Evolutionary conservation across 2,797 vertebrate genomes (phyloP), one percentile per base, ranked within the genome.

Genomic region (Melanotaenia trifasciata): DNA sequence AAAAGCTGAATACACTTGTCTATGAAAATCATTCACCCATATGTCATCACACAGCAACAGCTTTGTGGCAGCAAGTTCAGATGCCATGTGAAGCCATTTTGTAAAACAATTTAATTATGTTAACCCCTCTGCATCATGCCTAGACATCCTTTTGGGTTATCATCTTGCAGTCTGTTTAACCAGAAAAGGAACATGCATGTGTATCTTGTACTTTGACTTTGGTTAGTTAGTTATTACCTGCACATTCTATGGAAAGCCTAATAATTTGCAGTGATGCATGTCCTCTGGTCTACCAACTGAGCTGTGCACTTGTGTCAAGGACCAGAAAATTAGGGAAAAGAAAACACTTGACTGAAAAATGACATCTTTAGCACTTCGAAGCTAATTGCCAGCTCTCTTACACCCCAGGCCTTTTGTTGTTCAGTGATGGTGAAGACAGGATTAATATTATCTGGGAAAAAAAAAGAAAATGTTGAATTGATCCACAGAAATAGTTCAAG

Each of bases 121-220:
- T 16, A 24, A 36, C 13, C 43, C 67, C 33, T 78, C 36, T 58
- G 7, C 30, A 20, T n/a, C 30, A 51, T 58, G 20, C 57, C 54
- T 58, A 4, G 13, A 38, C 51, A 33, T 58, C 33, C 30, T 61
- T 26, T 65, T 16, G 71, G 56, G 50, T 80, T 79, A 64, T 84
- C 81, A 71, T 64, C 40, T 51, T 1, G 4, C 58, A 62, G 63
- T 32, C 26, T 78, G 26, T 70, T 75, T 73, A 10, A 80, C 81
- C 45, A 84, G 33, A 74, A 14, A 22, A 33, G 45, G 43, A 70
- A 20, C 67, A 67, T 53, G 45, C 16, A 61, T 68, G 40, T 24
- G n/a, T 62, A 67, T 71, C 65, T 67, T 71, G 26, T 58, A 22
- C 14, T n/a, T 26, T 83, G 84, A 78, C 78, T 86, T 83, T 88